A percentile compares a stretch with the other conserved stretches of the same genome.
Evolutionary conservation across 2,797 vertebrate species (phyloP).

Genomic region (Microhierax caerulescens): DNA sequence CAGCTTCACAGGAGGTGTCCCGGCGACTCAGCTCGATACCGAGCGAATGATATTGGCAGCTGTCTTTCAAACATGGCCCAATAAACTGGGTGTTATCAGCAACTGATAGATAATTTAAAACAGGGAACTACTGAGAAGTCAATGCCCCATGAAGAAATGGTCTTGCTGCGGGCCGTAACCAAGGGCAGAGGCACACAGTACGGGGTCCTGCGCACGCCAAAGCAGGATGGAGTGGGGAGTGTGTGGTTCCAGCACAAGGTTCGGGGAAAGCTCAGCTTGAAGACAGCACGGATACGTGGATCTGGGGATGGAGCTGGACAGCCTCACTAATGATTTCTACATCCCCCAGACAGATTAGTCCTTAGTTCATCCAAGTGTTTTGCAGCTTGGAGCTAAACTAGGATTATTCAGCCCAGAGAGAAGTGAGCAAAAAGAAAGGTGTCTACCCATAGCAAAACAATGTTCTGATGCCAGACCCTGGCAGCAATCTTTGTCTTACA

Average conservation of each 20-base stretch:
- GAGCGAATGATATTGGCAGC: accelerated
- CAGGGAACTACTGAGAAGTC: accelerated
- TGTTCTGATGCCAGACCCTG: background rate
- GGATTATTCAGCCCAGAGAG: background rate
- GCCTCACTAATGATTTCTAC: background rate
- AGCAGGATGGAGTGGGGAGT: accelerated
- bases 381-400: background rate
- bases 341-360: background rate
- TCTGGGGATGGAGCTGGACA: background rate
- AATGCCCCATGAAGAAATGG: accelerated
- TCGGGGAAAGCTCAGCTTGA: background rate
- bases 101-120: background rate
- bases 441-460: background rate
- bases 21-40: accelerated
- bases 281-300: background rate
- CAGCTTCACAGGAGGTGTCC: too few species aligned
- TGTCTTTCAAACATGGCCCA: background rate
- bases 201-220: accelerated
- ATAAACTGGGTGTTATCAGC: background rate
- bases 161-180: accelerated
- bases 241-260: background rate
- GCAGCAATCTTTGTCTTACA: background rate
- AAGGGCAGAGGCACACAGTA: accelerated
- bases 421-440: background rate
- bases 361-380: background rate